A percentile compares a stretch with the other conserved stretches of the same genome.
Evolutionary conservation across 2,888 invertebrate genomes (phyloP).

Genomic region (Gastracanthus pulcherrimus): DNA sequence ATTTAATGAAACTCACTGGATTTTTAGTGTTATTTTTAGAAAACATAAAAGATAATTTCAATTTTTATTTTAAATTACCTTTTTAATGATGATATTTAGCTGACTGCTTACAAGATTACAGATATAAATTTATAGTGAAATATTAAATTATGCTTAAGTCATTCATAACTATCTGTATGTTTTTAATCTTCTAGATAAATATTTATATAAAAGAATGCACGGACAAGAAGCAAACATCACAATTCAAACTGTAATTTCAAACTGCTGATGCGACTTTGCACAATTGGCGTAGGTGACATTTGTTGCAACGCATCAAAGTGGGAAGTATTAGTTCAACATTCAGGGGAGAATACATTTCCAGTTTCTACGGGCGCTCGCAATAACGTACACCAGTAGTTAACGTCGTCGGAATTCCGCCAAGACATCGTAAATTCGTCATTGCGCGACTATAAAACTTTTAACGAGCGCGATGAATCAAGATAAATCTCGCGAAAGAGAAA

Average conservation of each 20-base stretch:
- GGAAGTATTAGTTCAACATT: constrained; percentile 49
- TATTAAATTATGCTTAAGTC: too few relatives aligned
- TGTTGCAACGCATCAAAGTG: constrained; percentile 15
- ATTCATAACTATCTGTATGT: too few relatives aligned
- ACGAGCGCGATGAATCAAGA: constrained; percentile 57
- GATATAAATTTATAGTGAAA: too few relatives aligned
- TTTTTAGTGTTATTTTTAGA: background rate
- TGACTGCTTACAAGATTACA: too few relatives aligned
- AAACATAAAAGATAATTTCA: background rate
- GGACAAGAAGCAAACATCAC: background rate
- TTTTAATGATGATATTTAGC: too few relatives aligned
- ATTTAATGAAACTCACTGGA: constrained; percentile 44
- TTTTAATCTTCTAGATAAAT: too few relatives aligned
- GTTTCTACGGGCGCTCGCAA: constrained; percentile 20
- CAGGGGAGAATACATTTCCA: constrained; percentile 30
- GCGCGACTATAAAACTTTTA: constrained; percentile 54
- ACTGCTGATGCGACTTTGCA: background rate
- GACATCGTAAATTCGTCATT: constrained; percentile 59
- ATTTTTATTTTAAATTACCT: too few relatives aligned
- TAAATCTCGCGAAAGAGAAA: constrained; percentile 37
- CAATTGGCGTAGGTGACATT: background rate
- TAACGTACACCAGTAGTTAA: constrained; percentile 48
- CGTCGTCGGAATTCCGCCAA: constrained; percentile 53
- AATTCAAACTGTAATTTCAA: background rate
- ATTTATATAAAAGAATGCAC: too few relatives aligned